Base-by-base conservation (phyloP, 2,113 vertebrate species). In the Xiphias gladius region DNA sequence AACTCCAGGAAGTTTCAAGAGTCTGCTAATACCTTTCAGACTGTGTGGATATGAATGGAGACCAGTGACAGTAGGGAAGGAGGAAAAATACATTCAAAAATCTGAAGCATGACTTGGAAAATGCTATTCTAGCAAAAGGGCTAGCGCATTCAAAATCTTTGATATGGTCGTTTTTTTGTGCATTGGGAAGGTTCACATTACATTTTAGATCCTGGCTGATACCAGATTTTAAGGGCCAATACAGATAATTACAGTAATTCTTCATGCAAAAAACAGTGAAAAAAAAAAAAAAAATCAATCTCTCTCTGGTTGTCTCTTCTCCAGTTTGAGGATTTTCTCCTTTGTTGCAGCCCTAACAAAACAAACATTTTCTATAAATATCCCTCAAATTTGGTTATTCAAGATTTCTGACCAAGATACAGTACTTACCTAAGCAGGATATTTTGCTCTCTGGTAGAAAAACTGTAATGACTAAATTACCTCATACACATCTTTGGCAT, bases 401-500 rank as follows among this genome's bases (percentile, higher is more conserved):
- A 13, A 43, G 50, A 52, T 7, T 10, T 52, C 20, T 52, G 50
- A 48, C 17, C 5, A 48, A 48, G 43, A 50, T 50, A 2, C 50
- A 52, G 8, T 8, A n/a, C 20, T 52, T n/a, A 52, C 50, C n/a
- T 52, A 8, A 52, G 20, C 50, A 22, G 50, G 50, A 52, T 7
- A 10, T 52, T 52, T n/a, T 52, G 50, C 20, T 52, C 50, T n/a
- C 50, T 52, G 20, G 20, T 52, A 7, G 8, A 22, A 2, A 52
- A 52, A 52, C 20, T 52, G 7, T 22, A 9, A 52, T 52, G 19
- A 50, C 41, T 66, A 64, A 73, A 55, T 1, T 0, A 48, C 7
- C 39, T 63, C 22, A 48, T 4, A 50, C 46, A 19, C 6, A 58
- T 75, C 75, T 89, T 89, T 80, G 79, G 71, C 68, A 73, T 74